These are phyloP conservation scores for Archilochus colubris DNA, from an alignment of 2,113 vertebrate species.

Conservation along the genomic window DNA sequence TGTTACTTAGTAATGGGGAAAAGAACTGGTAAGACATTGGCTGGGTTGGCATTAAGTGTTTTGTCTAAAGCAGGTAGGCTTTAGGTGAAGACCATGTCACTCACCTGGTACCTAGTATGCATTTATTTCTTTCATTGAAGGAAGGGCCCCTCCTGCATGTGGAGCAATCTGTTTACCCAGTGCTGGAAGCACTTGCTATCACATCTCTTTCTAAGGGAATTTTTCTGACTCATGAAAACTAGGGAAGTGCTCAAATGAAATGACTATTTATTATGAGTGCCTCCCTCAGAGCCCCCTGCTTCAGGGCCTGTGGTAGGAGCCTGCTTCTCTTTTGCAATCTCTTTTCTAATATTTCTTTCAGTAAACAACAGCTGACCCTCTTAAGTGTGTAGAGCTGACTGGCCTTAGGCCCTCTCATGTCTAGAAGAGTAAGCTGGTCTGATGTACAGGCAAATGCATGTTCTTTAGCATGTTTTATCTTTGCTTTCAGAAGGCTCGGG, in stretches of 20 bases:
- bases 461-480: not conserved
- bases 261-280: not conserved
- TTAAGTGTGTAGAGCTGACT: not conserved
- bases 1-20: not conserved
- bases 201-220: not conserved
- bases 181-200: not conserved
- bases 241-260: not conserved
- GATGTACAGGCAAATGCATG: not conserved
- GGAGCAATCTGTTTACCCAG: not conserved
- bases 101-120: not conserved
- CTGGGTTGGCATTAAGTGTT: not conserved
- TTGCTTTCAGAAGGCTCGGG: rapidly evolving
- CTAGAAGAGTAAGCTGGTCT: not conserved
- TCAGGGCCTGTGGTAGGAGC: not conserved
- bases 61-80: not conserved
- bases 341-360: not conserved
- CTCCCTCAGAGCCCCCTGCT: not conserved
- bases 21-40: not conserved
- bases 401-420: not conserved
- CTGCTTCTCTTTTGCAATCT: slow-evolving; percentile 5
- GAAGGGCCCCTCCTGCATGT: not conserved
- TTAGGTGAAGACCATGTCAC: not conserved
- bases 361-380: slow-evolving; percentile 34
- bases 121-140: not conserved
- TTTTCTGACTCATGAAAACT: slow-evolving; percentile 22